phyloP scores from a whole-genome alignment of 2,797 vertebrate species.

The Geotrypetes seraphini region DNA sequence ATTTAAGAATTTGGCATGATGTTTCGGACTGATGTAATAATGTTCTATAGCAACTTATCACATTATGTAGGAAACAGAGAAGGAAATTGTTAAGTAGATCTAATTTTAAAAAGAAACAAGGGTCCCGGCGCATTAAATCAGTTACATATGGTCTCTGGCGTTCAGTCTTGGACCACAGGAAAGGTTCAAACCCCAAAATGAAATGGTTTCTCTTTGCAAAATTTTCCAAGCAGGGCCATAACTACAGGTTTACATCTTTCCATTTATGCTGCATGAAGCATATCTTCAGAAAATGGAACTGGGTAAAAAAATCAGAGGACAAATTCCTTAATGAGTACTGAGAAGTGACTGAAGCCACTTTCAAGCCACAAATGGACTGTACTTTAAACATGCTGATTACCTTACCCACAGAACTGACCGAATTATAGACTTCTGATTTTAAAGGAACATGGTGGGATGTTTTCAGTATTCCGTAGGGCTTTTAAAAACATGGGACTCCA shows the following conservation, averaged over 20 bases:
- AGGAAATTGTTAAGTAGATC: background rate
- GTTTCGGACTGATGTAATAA: constrained; percentile 6
- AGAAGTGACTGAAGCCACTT: constrained; percentile 19
- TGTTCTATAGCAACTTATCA: constrained; percentile 5
- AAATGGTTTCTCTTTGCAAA: background rate
- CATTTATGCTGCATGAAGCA: background rate
- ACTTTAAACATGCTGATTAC: constrained; percentile 6
- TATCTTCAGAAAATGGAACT: background rate
- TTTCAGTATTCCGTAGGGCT: background rate
- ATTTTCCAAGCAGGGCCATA: background rate
- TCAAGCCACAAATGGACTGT: constrained; percentile 19
- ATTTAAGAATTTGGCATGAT: constrained; percentile 3
- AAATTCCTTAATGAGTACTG: constrained; percentile 10
- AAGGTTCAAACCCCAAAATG: background rate
- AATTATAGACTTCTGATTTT: background rate
- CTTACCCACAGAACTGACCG: background rate
- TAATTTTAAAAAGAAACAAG: background rate
- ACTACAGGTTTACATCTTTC: background rate
- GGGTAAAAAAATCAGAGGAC: accelerated
- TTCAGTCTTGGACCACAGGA: background rate
- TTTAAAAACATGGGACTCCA: no score
- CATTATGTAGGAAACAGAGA: constrained; percentile 3
- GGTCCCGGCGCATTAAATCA: background rate
- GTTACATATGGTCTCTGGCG: constrained; percentile 1
- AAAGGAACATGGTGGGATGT: background rate